Evolutionary conservation across 2,113 vertebrate species (phyloP).

Genomic region (Platycercus adscitus): DNA sequence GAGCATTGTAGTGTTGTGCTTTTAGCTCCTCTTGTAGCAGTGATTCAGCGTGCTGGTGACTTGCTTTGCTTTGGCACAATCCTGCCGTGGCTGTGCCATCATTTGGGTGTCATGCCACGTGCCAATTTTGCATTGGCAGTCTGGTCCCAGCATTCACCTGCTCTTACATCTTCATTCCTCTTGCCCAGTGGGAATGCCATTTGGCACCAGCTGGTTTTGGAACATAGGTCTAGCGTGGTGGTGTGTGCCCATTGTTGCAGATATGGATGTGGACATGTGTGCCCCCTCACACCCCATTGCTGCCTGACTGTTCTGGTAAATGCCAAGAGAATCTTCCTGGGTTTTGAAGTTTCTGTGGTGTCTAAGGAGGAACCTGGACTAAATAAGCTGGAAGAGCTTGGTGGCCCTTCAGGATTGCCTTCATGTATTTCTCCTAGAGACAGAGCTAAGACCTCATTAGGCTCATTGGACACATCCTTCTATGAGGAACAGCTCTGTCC

Average conservation of each 20-base stretch:
- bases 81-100: not conserved
- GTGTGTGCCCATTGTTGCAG: not conserved
- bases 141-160: not conserved
- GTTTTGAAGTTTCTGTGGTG: not conserved
- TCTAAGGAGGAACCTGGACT: not conserved
- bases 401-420: not conserved
- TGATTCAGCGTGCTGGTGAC: not conserved
- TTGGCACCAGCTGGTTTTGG: not conserved
- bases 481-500: not conserved
- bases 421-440: not conserved
- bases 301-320: not conserved
- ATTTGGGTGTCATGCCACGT: not conserved
- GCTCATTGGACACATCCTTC: not conserved
- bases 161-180: not conserved
- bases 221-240: not conserved
- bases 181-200: not conserved
- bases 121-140: not conserved
- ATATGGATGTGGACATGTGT: not conserved
- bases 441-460: not conserved
- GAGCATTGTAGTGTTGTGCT: rapidly evolving
- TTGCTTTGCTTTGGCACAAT: not conserved
- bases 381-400: not conserved
- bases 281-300: not conserved
- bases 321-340: not conserved
- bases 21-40: not conserved